These are phyloP conservation scores for Notothenia rossii DNA, from an alignment of 2,113 vertebrate species.

Conservation along the genomic window DNA sequence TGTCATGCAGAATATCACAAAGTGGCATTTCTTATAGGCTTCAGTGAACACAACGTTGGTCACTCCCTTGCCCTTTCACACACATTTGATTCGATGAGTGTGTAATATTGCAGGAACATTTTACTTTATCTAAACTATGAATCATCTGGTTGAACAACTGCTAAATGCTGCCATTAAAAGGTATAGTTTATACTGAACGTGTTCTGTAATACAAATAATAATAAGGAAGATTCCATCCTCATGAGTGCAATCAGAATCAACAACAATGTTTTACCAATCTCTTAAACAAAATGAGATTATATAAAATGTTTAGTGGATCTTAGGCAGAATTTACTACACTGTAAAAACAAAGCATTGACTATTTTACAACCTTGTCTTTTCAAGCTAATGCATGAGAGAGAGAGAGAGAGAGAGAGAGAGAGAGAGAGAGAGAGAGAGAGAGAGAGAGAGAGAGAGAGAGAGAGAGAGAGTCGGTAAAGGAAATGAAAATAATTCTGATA, in stretches of 20 bases:
- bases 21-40: background rate
- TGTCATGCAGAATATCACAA: background rate
- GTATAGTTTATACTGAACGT: no score
- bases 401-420: background rate
- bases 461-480: background rate
- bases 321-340: slow-evolving; percentile 1
- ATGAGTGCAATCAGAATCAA: background rate
- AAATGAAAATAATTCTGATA: background rate
- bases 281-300: background rate
- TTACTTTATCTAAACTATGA: background rate
- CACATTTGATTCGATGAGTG: background rate
- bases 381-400: background rate
- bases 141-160: background rate
- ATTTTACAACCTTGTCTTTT: background rate
- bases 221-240: slow-evolving; percentile 1
- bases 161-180: no score
- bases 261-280: background rate
- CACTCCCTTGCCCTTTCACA: background rate
- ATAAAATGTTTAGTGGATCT: background rate
- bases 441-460: background rate
- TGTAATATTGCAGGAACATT: background rate
- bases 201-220: background rate
- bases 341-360: slow-evolving; percentile 16
- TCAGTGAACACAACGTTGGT: background rate
- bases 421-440: background rate